These are phyloP conservation scores for Odontomyia ornata DNA, from an alignment of 2,888 invertebrate species.

Conservation along the genomic window DNA sequence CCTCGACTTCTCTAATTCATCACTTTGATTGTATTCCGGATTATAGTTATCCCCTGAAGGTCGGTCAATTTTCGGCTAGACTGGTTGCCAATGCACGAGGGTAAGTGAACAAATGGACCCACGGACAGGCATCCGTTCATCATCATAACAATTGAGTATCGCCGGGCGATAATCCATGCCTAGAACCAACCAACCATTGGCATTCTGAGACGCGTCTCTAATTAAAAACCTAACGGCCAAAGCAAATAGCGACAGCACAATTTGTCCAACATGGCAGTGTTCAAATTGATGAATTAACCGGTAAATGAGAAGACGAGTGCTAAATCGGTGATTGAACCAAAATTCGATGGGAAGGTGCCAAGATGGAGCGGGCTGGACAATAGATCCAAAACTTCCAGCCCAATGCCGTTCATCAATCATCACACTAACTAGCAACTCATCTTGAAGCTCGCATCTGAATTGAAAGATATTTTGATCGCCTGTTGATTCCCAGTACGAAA, in stretches of 20 bases:
- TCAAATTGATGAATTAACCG: conserved; percentile 31
- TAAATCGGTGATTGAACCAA: conserved; percentile 43
- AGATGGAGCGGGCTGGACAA: conserved; percentile 30
- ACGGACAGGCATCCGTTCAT: background rate
- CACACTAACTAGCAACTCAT: conserved; percentile 38
- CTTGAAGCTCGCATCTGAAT: conserved; percentile 1
- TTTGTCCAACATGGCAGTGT: conserved; percentile 34
- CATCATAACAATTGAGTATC: background rate
- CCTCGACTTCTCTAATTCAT: conserved; percentile 24
- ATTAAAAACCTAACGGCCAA: conserved; percentile 40
- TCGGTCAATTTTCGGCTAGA: conserved; percentile 23
- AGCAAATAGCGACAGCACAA: conserved; percentile 37
- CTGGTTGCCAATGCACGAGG: background rate
- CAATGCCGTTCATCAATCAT: conserved; percentile 36
- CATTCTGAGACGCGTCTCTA: conserved; percentile 36
- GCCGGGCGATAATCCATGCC: conserved; percentile 15
- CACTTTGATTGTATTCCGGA: conserved; percentile 33
- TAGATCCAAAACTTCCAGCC: conserved; percentile 32
- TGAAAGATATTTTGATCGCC: background rate
- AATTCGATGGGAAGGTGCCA: conserved; percentile 16
- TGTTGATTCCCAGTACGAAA: conserved; percentile 6
- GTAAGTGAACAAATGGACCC: conserved; percentile 7
- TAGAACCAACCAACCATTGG: conserved; percentile 11
- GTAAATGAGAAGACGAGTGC: conserved; percentile 34
- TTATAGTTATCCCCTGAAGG: conserved; percentile 38